Percentiles rank a stretch among this genome's conserved stretches.
These are phyloP conservation scores for Melinaea menophilus DNA, from an alignment of 2,888 invertebrate genomes.

Conservation along the genomic window DNA sequence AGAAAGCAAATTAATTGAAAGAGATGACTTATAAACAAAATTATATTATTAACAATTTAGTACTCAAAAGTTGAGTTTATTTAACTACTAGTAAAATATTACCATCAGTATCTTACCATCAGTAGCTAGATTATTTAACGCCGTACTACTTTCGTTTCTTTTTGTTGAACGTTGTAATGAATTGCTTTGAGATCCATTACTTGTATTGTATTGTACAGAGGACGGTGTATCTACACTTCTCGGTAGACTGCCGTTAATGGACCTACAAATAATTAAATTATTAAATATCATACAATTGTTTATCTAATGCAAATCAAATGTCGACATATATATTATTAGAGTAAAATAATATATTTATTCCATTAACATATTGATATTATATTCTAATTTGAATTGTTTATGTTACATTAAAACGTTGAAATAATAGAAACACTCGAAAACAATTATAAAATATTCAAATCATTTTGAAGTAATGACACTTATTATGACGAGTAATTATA, in stretches of 20 bases:
- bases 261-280: conserved; percentile 41
- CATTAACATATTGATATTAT: no score
- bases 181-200: conserved; percentile 64
- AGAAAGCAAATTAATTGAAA: no score
- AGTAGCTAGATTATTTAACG: conserved; percentile 60
- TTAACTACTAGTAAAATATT: neutral
- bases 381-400: no score
- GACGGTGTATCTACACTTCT: conserved; percentile 66
- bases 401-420: no score
- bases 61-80: no score
- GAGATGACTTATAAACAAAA: no score
- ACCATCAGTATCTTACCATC: conserved; percentile 48
- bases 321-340: no score
- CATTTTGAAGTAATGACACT: conserved; percentile 1
- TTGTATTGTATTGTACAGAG: conserved; percentile 60
- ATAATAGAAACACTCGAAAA: neutral
- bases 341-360: no score
- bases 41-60: no score
- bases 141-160: conserved; percentile 63
- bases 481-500: conserved; percentile 4
- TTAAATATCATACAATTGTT: neutral
- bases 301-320: no score
- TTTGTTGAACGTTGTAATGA: conserved; percentile 62
- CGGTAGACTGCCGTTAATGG: conserved; percentile 68
- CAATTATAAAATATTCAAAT: neutral